phyloP scores from a whole-genome alignment of 2,797 vertebrate species.

The Coendou prehensilis region DNA sequence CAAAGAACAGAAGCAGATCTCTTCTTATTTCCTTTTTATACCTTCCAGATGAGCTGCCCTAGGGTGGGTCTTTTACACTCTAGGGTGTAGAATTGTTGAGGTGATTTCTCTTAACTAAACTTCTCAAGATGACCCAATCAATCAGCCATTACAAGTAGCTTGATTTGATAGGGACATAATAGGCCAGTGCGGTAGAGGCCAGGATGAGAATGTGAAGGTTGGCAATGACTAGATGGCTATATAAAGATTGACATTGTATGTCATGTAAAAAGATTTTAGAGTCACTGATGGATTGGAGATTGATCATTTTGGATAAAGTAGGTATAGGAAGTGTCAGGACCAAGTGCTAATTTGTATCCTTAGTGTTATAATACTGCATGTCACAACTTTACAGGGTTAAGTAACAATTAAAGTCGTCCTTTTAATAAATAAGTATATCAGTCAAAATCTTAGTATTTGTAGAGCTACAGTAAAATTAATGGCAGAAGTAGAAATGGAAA shows the following conservation, averaged over 20 bases:
- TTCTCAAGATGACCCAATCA: too few species aligned
- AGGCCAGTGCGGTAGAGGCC: background rate
- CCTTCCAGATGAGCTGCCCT: too few species aligned
- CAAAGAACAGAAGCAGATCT: too few species aligned
- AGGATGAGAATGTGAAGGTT: background rate
- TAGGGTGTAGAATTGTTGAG: too few species aligned
- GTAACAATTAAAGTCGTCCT: slow-evolving; percentile 4
- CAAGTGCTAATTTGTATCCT: background rate
- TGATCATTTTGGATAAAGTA: background rate
- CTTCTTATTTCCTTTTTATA: too few species aligned
- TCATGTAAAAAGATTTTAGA: background rate
- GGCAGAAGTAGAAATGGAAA: slow-evolving; percentile 17
- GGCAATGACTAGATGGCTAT: background rate
- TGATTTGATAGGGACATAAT: background rate
- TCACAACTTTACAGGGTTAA: background rate
- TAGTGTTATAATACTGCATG: slow-evolving; percentile 4
- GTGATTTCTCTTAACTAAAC: too few species aligned
- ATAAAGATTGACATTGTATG: slow-evolving; percentile 25
- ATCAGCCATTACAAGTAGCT: background rate
- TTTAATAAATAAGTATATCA: background rate
- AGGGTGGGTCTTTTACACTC: too few species aligned
- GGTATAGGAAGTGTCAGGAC: background rate
- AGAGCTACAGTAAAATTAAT: slow-evolving; percentile 57
- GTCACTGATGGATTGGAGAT: slow-evolving; percentile 17
- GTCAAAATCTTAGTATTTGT: slow-evolving; percentile 42